These are phyloP conservation scores for Plagodis dolabraria DNA, from an alignment of 2,888 invertebrate genomes.

Conservation along the genomic window DNA sequence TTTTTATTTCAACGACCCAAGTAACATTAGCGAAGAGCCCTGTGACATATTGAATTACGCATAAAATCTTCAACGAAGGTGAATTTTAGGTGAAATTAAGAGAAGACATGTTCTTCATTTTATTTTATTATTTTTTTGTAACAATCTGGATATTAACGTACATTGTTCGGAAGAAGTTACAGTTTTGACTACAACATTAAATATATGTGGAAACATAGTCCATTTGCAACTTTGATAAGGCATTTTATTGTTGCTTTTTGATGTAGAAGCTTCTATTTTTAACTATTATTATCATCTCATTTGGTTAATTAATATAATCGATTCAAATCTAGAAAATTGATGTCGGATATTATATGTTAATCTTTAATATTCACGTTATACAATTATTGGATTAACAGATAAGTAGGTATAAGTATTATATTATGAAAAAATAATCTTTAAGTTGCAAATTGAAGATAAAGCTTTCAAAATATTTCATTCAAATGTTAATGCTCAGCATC, in stretches of 20 bases:
- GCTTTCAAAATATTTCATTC: slow-evolving; percentile 51
- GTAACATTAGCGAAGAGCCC: slow-evolving; percentile 55
- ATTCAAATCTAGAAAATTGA: slow-evolving; percentile 9
- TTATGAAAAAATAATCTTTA: slow-evolving; percentile 20
- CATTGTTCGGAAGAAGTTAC: slow-evolving; percentile 66
- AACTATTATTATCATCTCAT: neutral
- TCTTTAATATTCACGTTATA: no score
- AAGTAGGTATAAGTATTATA: neutral
- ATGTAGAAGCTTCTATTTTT: slow-evolving; percentile 2
- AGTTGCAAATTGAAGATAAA: slow-evolving; percentile 59
- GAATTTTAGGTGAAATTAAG: slow-evolving; percentile 52
- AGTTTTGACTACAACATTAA: slow-evolving; percentile 60
- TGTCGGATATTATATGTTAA: no score
- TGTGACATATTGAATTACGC: slow-evolving; percentile 59
- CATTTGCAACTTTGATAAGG: slow-evolving; percentile 53
- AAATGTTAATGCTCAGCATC: slow-evolving; percentile 51
- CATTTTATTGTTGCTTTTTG: slow-evolving; percentile 8
- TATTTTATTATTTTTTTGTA: slow-evolving; percentile 70
- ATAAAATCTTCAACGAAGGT: slow-evolving; percentile 45
- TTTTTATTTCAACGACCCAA: slow-evolving; percentile 18
- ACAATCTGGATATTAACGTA: slow-evolving; percentile 71
- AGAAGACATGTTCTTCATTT: slow-evolving; percentile 63
- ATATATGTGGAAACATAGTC: slow-evolving; percentile 55
- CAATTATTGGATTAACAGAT: neutral
- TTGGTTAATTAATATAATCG: slow-evolving; percentile 5